A percentile compares a stretch with the other conserved stretches of the same genome.
Evolutionary conservation across 1,140 invertebrate genomes (phyloP).

Genomic region (Brachionus rubens): DNA sequence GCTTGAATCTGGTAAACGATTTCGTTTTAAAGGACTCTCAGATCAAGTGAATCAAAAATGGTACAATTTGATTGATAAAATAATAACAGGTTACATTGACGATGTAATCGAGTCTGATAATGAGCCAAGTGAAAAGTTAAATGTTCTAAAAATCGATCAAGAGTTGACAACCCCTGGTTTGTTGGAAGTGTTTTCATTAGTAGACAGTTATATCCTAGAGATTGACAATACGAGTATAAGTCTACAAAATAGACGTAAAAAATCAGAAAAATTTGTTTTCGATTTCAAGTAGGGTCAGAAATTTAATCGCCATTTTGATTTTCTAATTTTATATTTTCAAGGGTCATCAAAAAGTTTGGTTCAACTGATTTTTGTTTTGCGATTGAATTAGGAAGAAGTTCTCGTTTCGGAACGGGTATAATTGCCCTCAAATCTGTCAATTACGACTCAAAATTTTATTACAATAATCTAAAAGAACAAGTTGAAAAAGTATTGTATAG

Average conservation of each 20-base stretch:
- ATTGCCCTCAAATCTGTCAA: background rate
- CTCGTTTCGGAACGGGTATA: background rate
- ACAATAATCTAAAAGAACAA: background rate
- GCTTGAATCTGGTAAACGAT: background rate
- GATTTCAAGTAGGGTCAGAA: background rate
- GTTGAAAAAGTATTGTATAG: background rate
- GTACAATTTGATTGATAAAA: background rate
- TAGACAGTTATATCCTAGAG: background rate
- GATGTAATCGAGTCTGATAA: background rate
- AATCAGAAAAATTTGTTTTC: background rate
- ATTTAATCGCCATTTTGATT: background rate
- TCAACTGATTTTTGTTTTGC: constrained; percentile 15
- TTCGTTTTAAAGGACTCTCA: background rate
- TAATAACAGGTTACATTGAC: background rate
- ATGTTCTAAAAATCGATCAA: background rate
- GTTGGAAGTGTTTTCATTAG: background rate
- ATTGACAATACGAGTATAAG: background rate
- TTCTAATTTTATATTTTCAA: background rate
- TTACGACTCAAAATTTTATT: background rate
- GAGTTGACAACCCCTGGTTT: background rate
- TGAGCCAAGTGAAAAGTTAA: background rate
- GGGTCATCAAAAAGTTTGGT: constrained; percentile 4
- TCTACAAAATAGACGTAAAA: background rate
- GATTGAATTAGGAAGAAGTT: background rate
- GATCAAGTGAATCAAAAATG: background rate